Evolutionary conservation across 2,113 vertebrate genomes (phyloP).

Genomic region (Corydoras sp.): DNA sequence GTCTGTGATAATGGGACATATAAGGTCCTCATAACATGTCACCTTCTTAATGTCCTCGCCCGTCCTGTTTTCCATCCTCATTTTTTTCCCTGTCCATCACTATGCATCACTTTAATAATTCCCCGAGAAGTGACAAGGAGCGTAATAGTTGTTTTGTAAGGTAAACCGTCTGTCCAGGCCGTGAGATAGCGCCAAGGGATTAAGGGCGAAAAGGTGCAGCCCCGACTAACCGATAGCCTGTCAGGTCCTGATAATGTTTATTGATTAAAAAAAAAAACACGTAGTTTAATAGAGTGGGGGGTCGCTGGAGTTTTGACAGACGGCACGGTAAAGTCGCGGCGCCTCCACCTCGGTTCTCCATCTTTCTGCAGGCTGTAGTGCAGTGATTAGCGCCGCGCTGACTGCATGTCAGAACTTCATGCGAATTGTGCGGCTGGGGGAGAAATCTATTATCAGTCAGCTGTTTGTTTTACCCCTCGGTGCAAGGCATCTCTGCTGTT

Average conservation of each 20-base stretch:
- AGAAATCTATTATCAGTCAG: slow-evolving; percentile 50
- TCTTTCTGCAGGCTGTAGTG: neutral
- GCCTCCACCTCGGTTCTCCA: neutral
- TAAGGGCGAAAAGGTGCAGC: slow-evolving; percentile 57
- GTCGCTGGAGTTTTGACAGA: slow-evolving; percentile 45
- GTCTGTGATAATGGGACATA: neutral
- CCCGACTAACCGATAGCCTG: slow-evolving; percentile 64
- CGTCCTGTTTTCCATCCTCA: neutral
- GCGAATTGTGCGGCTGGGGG: neutral
- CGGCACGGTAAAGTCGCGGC: slow-evolving; percentile 29
- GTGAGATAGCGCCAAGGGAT: slow-evolving; percentile 56
- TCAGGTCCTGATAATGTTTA: slow-evolving; percentile 72
- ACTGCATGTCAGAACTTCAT: neutral
- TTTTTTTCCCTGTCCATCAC: slow-evolving; percentile 13
- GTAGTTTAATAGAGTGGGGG: slow-evolving; percentile 64
- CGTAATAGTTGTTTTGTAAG: slow-evolving; percentile 44
- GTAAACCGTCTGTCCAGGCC: slow-evolving; percentile 41
- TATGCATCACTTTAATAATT: slow-evolving; percentile 40
- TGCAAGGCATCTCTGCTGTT: slow-evolving; percentile 52
- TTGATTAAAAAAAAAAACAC: slow-evolving; percentile 64
- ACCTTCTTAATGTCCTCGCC: neutral
- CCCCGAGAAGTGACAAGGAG: slow-evolving; percentile 14
- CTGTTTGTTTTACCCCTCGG: slow-evolving; percentile 55
- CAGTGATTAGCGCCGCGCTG: no score
- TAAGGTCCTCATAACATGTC: neutral